A percentile compares a stretch with the other conserved stretches of the same genome.
phyloP scores from a whole-genome alignment of 1,140 invertebrate species.

The Achroia grisella region DNA sequence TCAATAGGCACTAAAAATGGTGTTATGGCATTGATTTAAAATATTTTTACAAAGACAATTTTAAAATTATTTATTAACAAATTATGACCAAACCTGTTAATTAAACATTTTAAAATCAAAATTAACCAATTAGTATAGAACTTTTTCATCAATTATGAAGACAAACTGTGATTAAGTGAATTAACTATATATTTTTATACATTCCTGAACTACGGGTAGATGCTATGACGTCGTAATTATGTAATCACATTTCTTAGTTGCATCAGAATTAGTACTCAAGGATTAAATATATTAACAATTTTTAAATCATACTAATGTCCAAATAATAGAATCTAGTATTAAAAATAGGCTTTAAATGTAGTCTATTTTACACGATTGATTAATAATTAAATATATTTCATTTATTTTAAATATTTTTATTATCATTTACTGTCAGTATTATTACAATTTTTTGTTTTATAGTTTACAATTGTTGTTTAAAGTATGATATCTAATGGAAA shows the following conservation, averaged over 20 bases:
- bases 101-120: background rate
- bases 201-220: slow-evolving; percentile 65
- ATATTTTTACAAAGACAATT: too few species aligned
- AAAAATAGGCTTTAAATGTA: slow-evolving; percentile 7
- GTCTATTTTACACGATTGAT: background rate
- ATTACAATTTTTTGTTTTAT: background rate
- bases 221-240: slow-evolving; percentile 10
- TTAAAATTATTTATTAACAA: too few species aligned
- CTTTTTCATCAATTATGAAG: slow-evolving; percentile 21
- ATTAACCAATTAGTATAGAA: slow-evolving; percentile 9
- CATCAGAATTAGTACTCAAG: slow-evolving; percentile 10
- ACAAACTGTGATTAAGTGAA: slow-evolving; percentile 54
- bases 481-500: too few species aligned
- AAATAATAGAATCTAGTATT: slow-evolving; percentile 12
- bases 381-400: slow-evolving; percentile 1
- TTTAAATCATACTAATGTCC: slow-evolving; percentile 15
- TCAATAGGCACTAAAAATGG: too few species aligned
- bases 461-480: background rate
- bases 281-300: slow-evolving; percentile 3
- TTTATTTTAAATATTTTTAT: slow-evolving; percentile 2
- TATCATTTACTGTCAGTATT: too few species aligned
- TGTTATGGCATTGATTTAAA: too few species aligned
- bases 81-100: too few species aligned
- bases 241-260: slow-evolving; percentile 7
- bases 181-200: slow-evolving; percentile 66